phyloP scores from a whole-genome alignment of 2,113 vertebrate genomes.

The Crotalus tigris region DNA sequence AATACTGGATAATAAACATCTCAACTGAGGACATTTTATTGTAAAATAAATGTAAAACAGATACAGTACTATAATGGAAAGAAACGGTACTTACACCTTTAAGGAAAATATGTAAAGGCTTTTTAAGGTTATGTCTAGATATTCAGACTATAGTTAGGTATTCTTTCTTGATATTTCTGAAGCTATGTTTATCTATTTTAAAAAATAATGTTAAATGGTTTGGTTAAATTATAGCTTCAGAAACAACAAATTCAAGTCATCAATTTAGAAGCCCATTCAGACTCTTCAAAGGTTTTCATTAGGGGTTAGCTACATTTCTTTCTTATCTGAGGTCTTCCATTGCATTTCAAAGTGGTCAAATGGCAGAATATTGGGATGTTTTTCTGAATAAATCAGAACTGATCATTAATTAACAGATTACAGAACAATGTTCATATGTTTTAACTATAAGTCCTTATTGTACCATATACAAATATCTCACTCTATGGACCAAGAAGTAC shows the following conservation, averaged over 20 bases:
- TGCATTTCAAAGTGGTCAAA: conserved; percentile 41
- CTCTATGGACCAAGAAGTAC: background rate
- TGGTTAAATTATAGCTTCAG: conserved; percentile 17
- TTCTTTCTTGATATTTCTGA: conserved; percentile 2
- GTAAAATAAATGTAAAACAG: conserved; percentile 37
- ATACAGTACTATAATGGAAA: background rate
- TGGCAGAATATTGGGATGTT: conserved; percentile 35
- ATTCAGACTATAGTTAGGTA: background rate
- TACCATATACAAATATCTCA: background rate
- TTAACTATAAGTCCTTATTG: background rate
- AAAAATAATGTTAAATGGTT: background rate
- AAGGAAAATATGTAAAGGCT: background rate
- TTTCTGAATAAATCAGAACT: conserved; percentile 15
- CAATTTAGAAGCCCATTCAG: background rate
- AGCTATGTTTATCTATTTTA: background rate
- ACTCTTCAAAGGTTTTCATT: background rate
- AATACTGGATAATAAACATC: conserved; percentile 36
- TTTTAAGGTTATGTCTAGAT: conserved; percentile 11
- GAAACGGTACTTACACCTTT: conserved; percentile 33
- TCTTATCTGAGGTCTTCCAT: conserved; percentile 21
- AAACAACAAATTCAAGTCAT: background rate
- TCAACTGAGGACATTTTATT: conserved; percentile 50
- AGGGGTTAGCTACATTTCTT: background rate
- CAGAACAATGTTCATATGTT: conserved; percentile 17
- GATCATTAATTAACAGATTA: background rate